Conservation (phyloP, 2,113 vertebrate species). For the Austrofundulus limnaeus region DNA sequence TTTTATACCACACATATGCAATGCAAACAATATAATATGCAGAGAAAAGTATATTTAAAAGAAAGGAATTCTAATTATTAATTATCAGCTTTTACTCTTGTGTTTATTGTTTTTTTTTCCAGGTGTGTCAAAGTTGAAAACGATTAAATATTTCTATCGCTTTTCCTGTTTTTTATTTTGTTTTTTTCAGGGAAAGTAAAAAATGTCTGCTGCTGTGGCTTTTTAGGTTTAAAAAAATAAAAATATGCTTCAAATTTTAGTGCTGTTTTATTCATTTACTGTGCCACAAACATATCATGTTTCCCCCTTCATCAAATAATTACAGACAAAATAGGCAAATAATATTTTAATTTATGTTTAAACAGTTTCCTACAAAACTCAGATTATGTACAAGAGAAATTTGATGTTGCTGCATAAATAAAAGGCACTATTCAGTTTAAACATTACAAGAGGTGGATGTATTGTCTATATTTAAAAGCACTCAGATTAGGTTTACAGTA, state of each 20-base stretch:
- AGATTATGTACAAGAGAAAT: constrained; percentile 10
- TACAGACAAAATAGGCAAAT: background rate
- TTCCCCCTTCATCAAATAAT: constrained; percentile 7
- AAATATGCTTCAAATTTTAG: constrained; percentile 22
- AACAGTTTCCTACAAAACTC: constrained; percentile 11
- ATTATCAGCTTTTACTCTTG: constrained; percentile 19
- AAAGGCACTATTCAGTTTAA: constrained; percentile 10
- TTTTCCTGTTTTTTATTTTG: constrained; percentile 9
- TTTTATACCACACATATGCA: constrained; percentile 67
- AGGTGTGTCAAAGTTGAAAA: constrained; percentile 20
- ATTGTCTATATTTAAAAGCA: background rate
- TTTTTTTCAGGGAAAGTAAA: background rate
- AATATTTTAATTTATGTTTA: constrained; percentile 10
- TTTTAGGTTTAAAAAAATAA: constrained; percentile 16
- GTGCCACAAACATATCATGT: background rate
- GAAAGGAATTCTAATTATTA: constrained; percentile 41
- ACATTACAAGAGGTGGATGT: background rate
- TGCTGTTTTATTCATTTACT: background rate
- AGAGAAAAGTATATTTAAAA: constrained; percentile 43
- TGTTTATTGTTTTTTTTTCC: constrained; percentile 39
- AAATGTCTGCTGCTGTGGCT: constrained; percentile 25
- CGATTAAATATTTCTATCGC: constrained; percentile 28
- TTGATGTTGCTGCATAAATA: constrained; percentile 2
- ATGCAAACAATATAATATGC: constrained; percentile 43
- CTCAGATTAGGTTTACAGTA: background rate